phyloP scores from a whole-genome alignment of 2,888 invertebrate species.

The Sialis fuliginosa region DNA sequence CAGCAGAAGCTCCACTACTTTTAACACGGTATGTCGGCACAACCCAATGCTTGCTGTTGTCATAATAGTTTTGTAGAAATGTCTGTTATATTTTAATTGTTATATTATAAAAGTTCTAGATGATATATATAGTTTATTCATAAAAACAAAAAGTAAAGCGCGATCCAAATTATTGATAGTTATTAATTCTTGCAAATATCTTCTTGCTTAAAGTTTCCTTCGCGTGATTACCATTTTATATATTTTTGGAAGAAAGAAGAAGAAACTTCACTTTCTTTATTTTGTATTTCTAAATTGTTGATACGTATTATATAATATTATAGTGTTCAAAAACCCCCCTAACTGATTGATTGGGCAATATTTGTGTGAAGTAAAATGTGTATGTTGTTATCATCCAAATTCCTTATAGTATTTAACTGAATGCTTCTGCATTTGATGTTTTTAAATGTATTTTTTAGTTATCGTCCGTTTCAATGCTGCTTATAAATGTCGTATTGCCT shows the following conservation, averaged over 20 bases:
- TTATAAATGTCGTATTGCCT: conserved; percentile 1
- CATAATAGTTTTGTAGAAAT: conserved; percentile 23
- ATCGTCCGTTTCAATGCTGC: neutral
- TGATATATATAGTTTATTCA: conserved; percentile 1
- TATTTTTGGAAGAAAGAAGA: conserved; percentile 2
- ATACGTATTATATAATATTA: too few relatives aligned
- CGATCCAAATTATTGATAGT: neutral
- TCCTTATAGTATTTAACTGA: conserved; percentile 8
- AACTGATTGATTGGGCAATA: too few relatives aligned
- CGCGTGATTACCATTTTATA: neutral
- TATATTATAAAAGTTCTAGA: conserved; percentile 5
- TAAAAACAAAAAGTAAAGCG: neutral
- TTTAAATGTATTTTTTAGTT: neutral
- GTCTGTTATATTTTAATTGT: conserved; percentile 7
- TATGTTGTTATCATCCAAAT: conserved; percentile 24
- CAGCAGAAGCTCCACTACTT: too few relatives aligned
- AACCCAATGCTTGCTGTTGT: conserved; percentile 14
- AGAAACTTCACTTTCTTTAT: neutral
- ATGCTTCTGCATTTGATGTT: neutral
- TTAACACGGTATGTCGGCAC: too few relatives aligned
- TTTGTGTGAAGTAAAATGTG: too few relatives aligned
- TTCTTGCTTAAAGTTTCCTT: neutral
- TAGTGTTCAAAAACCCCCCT: too few relatives aligned
- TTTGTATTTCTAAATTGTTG: too few relatives aligned
- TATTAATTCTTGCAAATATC: too few relatives aligned